Evolutionary conservation across 2,888 invertebrate species (phyloP), one percentile per base, ranked within the genome.

Genomic region (Himalopsyche kuldschensis): DNA sequence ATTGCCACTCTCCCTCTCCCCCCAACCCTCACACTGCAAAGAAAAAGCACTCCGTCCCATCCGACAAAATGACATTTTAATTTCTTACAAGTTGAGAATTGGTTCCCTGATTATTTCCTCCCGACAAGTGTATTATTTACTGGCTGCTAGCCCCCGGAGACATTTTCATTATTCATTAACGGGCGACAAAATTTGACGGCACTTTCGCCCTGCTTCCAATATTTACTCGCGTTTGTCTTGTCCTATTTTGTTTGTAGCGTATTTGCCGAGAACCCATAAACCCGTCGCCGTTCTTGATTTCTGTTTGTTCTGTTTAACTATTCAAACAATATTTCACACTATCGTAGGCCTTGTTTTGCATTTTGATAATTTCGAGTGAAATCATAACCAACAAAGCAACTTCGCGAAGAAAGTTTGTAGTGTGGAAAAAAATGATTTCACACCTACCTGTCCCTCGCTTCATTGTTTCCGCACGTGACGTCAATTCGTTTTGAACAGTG

Each of bases 111-210:
- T 83, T 83, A 78, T 83, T 80, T 80, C 78, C 88, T 89, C 32
- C 84, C 88, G 83, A 87, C 88, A 79, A 85, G 87, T 6, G 88
- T 55, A 55, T 55, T 55, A 55, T 55, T 55, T 55, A 55, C 55
- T 55, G 55, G 55, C 89, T 20, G 32, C 77, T 31, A 27, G 32
- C 77, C 77, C 32, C 35, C 41, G 41, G 15, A 55, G 55, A 55
- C 55, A 55, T 24, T 55, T 55, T 55, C 55, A 55, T 55, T 55
- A 55, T 55, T 55, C 55, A 55, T 55, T 55, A 55, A 55, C 55
- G 55, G 55, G 41, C 41, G 41, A 55, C 55, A 20, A 55, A 55
- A 20, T 55, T 55, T 55, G 55, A 55, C 55, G 24, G 55, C 55
- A 55, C 55, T 55, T 20, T 55, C 55, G 55, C 55, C 20, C 24